These are phyloP conservation scores for Thunnus albacares DNA, from an alignment of 2,797 vertebrate species.

Conservation along the genomic window DNA sequence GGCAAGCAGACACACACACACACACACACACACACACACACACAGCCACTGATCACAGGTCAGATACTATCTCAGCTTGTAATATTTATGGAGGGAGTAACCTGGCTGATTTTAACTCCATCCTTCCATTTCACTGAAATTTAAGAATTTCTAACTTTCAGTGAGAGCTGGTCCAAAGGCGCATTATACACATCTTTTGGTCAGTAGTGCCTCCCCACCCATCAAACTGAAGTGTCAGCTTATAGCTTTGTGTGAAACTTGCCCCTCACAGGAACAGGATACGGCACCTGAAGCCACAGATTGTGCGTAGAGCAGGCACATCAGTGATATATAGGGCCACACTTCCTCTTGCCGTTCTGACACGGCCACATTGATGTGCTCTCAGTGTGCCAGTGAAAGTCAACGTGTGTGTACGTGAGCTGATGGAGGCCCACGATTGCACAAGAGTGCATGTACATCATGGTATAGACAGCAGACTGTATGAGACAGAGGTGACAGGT, in stretches of 20 bases:
- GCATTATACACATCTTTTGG: conserved; percentile 23
- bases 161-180: background rate
- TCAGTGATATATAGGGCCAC: conserved; percentile 72
- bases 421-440: conserved; percentile 7
- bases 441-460: background rate
- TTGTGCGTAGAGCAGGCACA: conserved; percentile 70
- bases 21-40: conserved; percentile 34
- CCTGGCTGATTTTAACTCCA: background rate
- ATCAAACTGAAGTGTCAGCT: conserved; percentile 68
- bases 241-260: conserved; percentile 43
- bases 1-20: conserved; percentile 43
- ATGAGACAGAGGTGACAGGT: background rate
- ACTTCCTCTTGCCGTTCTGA: conserved; percentile 71
- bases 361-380: conserved; percentile 41
- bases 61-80: conserved; percentile 33
- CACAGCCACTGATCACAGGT: conserved; percentile 38
- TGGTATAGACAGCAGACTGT: background rate
- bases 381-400: conserved; percentile 47
- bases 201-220: conserved; percentile 6
- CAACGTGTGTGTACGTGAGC: conserved; percentile 14
- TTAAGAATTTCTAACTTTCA: background rate
- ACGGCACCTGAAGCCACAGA: conserved; percentile 82
- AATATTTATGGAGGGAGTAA: conserved; percentile 27
- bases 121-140: background rate
- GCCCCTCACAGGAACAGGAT: conserved; percentile 82